Evolutionary conservation across 2,888 invertebrate genomes (phyloP), one percentile per base, ranked within the genome.

Genomic region (Eumerus sabulonum): DNA sequence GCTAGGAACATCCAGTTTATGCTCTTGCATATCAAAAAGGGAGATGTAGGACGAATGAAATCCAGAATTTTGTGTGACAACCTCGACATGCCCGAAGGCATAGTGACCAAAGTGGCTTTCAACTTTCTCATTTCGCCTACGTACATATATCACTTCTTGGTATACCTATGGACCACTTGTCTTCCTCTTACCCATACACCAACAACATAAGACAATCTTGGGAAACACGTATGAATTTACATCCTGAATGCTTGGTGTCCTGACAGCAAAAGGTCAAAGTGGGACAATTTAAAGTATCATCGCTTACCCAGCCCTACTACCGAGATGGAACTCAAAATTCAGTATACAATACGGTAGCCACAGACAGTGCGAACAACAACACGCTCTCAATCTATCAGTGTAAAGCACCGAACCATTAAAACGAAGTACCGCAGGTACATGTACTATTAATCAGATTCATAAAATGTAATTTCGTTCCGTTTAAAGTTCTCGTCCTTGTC

Each of bases 231-330:
- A 47, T 14, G 14, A 50, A 44, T 17, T 12, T 27, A 27, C 27
- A 7, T 27, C 7, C 27, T 27, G 7, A 27, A 2, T 27, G 27
- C 3, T 4, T 19, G 19, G 40, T 42, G 36, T 60, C 40, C 53
- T 19, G 51, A 4, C 36, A 50, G 36, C 27, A 47, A 79, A 79
- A 79, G 73, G 79, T 79, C 79, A 79, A 74, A 68, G 57, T 68
- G 67, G 11, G 50, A 51, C 56, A 60, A 59, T 64, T 64, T 64
- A 53, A 53, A 64, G 64, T 51, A 53, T 53, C 66, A 59, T 50
- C 38, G 16, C 50, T n/a, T 1, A 35, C 13, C 9, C 19, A 9
- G 13, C 19, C 38, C 19, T 19, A 16, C 47, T 14, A 38, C 38
- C 12, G 38, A 16, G 47, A 40, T 51, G 36, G 27, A 27, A 27